These are phyloP conservation scores for Drosophila pseudotakahashii DNA, from an alignment of 2,888 invertebrate species.

Conservation along the genomic window DNA sequence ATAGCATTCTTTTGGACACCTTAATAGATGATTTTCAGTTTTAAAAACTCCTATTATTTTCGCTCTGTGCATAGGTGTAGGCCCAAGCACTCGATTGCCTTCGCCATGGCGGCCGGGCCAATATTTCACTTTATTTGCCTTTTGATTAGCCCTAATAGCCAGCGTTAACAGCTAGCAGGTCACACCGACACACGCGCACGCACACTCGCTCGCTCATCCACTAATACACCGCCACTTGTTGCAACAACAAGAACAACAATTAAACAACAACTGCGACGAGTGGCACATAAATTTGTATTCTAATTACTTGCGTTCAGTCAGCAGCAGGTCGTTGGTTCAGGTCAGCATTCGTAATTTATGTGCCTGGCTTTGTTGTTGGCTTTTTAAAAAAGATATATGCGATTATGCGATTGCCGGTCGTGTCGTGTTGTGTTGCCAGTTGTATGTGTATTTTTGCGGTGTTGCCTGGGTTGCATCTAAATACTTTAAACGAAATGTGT, in stretches of 20 bases:
- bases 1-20: neutral
- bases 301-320: conserved; percentile 68
- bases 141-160: conserved; percentile 77
- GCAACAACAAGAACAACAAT: conserved; percentile 30
- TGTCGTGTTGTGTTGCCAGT: conserved; percentile 4
- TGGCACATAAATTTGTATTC: conserved; percentile 71
- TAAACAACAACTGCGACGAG: conserved; percentile 21
- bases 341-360: conserved; percentile 62
- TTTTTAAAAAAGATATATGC: conserved; percentile 52
- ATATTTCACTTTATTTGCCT: conserved; percentile 73
- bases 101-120: conserved; percentile 18
- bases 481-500: conserved; percentile 40
- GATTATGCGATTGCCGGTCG: conserved; percentile 40
- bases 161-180: conserved; percentile 44
- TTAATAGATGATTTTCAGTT: too few relatives aligned
- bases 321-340: conserved; percentile 46
- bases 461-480: conserved; percentile 39
- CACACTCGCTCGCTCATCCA: conserved; percentile 21
- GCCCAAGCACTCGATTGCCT: conserved; percentile 38
- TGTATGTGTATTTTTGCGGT: conserved; percentile 1
- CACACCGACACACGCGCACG: conserved; percentile 28
- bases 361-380: conserved; percentile 44
- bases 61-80: conserved; percentile 9
- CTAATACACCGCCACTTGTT: conserved; percentile 48
- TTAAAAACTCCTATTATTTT: neutral